Evolutionary conservation across 2,113 vertebrate genomes (phyloP), one percentile per base, ranked within the genome.

Genomic region (Phylloscopus trochilus): DNA sequence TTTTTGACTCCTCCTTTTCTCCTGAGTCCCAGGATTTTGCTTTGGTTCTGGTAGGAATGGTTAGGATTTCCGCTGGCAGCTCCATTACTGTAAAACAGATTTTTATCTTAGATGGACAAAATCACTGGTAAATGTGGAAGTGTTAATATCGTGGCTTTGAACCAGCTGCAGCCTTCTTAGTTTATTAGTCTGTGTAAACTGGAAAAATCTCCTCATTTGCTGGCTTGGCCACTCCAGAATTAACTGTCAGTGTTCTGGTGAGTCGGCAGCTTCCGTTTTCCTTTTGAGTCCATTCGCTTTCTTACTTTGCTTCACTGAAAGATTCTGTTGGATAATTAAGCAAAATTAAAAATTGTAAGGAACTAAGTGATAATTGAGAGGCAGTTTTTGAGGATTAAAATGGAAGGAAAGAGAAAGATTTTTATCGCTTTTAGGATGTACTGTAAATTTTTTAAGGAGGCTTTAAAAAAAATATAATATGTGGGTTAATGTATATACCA

Each of bases 111-210:
- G 51, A 53, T 79, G 92, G 80, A 76, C 43, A 15, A 84, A 96
- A 90, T 94, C 76, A 81, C 27, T 83, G 89, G 80, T 47, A 59
- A 93, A 90, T 89, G 70, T 90, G 83, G 60, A 92, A 92, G 62
- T 41, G 87, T 89, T 87, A 85, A 85, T 89, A 52, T 46, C 79
- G 87, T 92, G 85, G 44, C 88, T 94, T 94, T 74, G 47, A 93
- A 53, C 79, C 56, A 91, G 66, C 78, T 80, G 53, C 89, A 97
- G 87, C 89, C 92, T 75, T 93, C 66, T 75, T 77, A 83, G 75
- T 77, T 93, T 91, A 90, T 93, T 87, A 84, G 62, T 95, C 91
- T 55, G 0, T 86, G 63, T 93, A 95, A 97, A 97, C 96, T 97
- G 97, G 97, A 96, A 96, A 94, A 87, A 86, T 58, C 58, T 86